Evolutionary conservation across 2,113 vertebrate genomes (phyloP), one percentile per base, ranked within the genome.

Genomic region (Dendrocopos noguchii): DNA sequence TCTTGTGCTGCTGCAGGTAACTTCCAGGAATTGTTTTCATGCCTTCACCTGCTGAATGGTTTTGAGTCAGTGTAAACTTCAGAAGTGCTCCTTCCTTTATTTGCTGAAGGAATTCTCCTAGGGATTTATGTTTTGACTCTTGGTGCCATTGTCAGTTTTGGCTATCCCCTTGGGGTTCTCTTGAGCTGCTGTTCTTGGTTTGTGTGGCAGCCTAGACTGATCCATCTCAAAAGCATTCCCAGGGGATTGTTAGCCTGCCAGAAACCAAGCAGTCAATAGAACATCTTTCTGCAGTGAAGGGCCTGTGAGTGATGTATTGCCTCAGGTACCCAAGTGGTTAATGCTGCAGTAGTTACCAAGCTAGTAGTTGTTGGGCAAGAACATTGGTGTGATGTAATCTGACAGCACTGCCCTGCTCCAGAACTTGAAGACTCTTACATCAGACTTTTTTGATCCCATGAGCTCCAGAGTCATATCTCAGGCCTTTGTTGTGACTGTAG

Each of bases 1-100:
- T 14, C 97, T 98, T 87, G 96, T 97, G 78, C 91, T 99, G 86
- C 95, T 99, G 65, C 98, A 99, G 99, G 99, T 99, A 93, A 94
- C 21, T 86, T 71, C 44, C 56, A 84, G 4, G 13, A 53, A 13
- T 8, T 57, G 8, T 60, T 28, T 80, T 53, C 4, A 3, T 19
- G 4, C 6, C 16, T 70, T 60, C 2, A 25, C 8, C 12, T 63
- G 77, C 76, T 15, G 55, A 24, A 44, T 74, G 15, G 1, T 1
- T 60, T 11, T 34, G 24, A 21, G 44, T 89, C 4, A 27, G 18
- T n/a, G 56, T 61, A 28, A 66, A 1, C 25, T 78, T 46, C 0
- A 60, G 20, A 81, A 61, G 18, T 60, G 19, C 70, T 31, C 4
- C 11, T 67, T 78, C 47, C 6, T 61, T 56, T 33, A 36, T 44